These are phyloP conservation scores for Antennarius maculatus DNA, from an alignment of 2,797 vertebrate species.

Conservation along the genomic window DNA sequence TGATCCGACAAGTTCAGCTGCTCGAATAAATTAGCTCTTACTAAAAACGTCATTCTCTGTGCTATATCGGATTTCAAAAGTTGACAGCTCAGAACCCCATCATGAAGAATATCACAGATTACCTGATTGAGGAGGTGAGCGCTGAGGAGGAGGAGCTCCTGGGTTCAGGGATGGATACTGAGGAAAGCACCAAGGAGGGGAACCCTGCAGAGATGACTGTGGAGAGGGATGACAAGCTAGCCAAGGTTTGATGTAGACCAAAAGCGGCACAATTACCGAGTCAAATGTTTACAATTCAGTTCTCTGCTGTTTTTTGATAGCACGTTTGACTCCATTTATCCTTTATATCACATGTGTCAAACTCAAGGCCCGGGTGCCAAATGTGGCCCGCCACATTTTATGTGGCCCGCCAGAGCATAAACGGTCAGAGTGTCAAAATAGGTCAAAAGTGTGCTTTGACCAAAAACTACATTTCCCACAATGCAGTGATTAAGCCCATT, in stretches of 20 bases:
- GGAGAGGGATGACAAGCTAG: slow-evolving; percentile 91
- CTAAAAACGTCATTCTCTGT: neutral
- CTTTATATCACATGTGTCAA: neutral
- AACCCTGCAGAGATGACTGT: slow-evolving; percentile 89
- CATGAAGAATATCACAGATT: slow-evolving; percentile 94
- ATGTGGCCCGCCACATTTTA: no score
- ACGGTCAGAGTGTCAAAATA: no score
- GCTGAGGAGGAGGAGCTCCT: slow-evolving; percentile 93
- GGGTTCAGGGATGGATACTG: slow-evolving; percentile 82
- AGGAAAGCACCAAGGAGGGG: slow-evolving; percentile 88
- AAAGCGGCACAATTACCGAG: neutral
- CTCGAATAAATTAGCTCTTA: neutral
- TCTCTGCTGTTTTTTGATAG: neutral
- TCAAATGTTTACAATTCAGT: neutral
- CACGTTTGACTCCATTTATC: neutral
- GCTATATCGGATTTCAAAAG: slow-evolving; percentile 46
- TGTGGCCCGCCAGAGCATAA: no score
- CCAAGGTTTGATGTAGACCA: slow-evolving; percentile 80
- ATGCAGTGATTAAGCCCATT: no score
- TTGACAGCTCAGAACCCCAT: slow-evolving; percentile 90
- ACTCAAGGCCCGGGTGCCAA: no score
- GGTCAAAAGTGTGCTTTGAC: no score
- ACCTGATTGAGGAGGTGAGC: slow-evolving; percentile 94
- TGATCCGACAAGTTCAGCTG: neutral
- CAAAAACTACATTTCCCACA: no score